Evolutionary conservation across 2,888 invertebrate genomes (phyloP), one percentile per base, ranked within the genome.

Genomic region (Ashinkailepas kermadecensis): DNA sequence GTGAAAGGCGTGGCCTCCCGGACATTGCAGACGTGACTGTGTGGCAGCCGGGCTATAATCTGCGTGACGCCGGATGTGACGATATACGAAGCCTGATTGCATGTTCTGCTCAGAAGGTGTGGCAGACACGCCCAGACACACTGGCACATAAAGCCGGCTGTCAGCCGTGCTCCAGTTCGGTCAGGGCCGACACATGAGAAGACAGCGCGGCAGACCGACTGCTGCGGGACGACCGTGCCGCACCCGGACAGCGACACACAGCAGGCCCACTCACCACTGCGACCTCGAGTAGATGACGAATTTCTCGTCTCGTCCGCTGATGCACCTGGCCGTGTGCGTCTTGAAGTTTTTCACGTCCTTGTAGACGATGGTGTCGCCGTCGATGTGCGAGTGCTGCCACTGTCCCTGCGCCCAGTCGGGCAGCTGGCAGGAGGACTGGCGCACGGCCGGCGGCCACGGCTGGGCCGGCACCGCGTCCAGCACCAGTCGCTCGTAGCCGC

Each of bases 371-470:
- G 87, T 88, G 83, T 88, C 88, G 80, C 88, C 88, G 56, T 88
- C 87, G 15, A 91, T 88, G 78, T 87, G 86, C 11, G 90, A 86
- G 84, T 91, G 89, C 86, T 91, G 90, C 91, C 92, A 92, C 81
- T 90, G 87, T 59, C 92, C 92, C 84, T 90, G 89, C 84, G 91
- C 88, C 91, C 91, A 92, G 83, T 90, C 88, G 0, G 92, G 92
- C 86, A 91, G 92, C 83, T 89, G 90, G 84, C 84, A 86, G 82
- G 84, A 84, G 18, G 84, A 83, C 59, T 82, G 82, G n/a, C 85
- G 85, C 39, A 85, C 85, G 39, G 88, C 87, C 57, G 87, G 86
- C 1, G 89, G 89, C 88, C 88, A 89, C 23, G 83, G 83, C 8
- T 84, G 81, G 12, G 83, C 81, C 11, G 84, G 83, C 25, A 84